Evolutionary conservation across 2,113 vertebrate species (phyloP).

Genomic region (Megaceryle maxima): DNA sequence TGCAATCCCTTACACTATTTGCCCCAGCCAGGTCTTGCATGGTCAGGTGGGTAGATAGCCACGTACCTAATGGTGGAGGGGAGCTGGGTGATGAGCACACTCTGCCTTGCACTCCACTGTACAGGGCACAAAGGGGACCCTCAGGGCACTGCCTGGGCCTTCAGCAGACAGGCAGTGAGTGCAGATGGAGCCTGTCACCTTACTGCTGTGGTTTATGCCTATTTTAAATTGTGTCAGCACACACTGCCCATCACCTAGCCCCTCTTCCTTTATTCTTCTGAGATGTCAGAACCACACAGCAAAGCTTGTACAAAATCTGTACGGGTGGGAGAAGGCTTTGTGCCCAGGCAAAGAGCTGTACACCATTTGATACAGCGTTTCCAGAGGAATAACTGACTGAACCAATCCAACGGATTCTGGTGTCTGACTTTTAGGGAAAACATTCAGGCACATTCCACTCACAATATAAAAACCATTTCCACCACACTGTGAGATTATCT

Average conservation of each 20-base stretch:
- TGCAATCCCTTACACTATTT: not conserved
- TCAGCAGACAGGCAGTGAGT: not conserved
- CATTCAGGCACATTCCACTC: not conserved
- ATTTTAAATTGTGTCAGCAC: not conserved
- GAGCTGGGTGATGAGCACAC: not conserved
- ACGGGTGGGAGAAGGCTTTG: not conserved
- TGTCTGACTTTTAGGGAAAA: not conserved
- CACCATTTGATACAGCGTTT: conserved; percentile 6
- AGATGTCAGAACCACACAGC: not conserved
- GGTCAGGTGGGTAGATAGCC: not conserved
- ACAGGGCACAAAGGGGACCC: not conserved
- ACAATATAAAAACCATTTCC: conserved; percentile 29
- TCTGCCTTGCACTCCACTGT: not conserved
- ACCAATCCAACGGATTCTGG: not conserved
- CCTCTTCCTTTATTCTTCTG: not conserved
- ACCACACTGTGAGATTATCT: conserved; percentile 12
- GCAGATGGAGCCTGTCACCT: not conserved
- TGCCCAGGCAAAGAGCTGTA: not conserved
- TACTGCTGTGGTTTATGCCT: not conserved
- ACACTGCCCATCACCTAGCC: not conserved
- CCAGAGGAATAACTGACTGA: conserved; percentile 4
- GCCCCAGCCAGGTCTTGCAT: not conserved
- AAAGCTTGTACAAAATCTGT: not conserved
- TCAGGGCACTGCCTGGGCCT: fast-evolving
- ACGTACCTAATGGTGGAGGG: fast-evolving